These are phyloP conservation scores for Grantiella picta DNA, from an alignment of 2,113 vertebrate genomes.

Conservation along the genomic window DNA sequence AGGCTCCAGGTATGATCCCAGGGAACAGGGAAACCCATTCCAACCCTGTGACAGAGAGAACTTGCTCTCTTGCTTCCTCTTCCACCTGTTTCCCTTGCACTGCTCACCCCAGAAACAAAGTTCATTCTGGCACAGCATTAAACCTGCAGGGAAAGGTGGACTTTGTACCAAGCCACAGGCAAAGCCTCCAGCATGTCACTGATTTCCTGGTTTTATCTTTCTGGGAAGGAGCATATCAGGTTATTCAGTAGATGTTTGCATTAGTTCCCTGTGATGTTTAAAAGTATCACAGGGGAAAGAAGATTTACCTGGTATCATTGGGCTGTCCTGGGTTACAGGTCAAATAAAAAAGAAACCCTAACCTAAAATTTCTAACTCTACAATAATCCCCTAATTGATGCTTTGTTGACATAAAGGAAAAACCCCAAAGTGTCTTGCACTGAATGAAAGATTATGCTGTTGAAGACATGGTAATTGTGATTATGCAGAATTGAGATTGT, in stretches of 20 bases:
- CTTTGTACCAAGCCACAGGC: neutral
- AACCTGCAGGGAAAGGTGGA: neutral
- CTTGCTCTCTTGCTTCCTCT: neutral
- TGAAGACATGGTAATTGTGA: neutral
- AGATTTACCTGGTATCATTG: neutral
- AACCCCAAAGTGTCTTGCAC: neutral
- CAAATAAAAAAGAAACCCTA: neutral
- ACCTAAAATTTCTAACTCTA: neutral
- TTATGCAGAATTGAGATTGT: neutral
- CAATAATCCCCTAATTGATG: neutral
- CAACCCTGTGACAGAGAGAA: neutral
- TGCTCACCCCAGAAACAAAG: accelerated
- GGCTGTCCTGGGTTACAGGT: neutral
- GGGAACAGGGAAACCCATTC: neutral
- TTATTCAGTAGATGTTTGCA: neutral
- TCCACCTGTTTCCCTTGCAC: neutral
- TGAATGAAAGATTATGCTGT: neutral
- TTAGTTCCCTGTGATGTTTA: neutral
- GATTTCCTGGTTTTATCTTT: neutral
- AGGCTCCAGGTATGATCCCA: neutral
- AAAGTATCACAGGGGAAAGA: neutral
- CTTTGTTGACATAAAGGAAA: neutral
- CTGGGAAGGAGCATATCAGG: neutral
- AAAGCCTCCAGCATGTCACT: neutral
- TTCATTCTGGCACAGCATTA: neutral